Evolutionary conservation across 2,888 invertebrate genomes (phyloP).

Genomic region (Erebia palarica): DNA sequence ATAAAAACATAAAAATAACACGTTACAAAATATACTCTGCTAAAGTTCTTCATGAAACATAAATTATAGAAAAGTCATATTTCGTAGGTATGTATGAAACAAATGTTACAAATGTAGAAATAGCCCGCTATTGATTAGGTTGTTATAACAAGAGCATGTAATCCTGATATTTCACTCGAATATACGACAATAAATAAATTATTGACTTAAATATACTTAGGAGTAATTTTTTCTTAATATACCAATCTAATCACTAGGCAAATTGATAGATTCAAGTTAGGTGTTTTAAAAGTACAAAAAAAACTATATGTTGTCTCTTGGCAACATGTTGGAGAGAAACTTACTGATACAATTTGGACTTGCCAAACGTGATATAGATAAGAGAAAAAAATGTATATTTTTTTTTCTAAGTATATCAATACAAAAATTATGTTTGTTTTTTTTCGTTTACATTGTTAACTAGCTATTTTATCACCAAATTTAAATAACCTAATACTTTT

Average conservation of each 20-base stretch:
- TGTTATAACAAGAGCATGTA: slow-evolving; percentile 17
- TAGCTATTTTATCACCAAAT: slow-evolving; percentile 1
- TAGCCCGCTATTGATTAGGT: slow-evolving; percentile 12
- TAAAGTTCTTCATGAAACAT: background rate
- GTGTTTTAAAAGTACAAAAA: slow-evolving; percentile 30
- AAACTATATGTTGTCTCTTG: background rate
- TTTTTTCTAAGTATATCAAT: background rate
- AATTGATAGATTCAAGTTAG: slow-evolving; percentile 23
- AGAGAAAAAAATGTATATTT: background rate
- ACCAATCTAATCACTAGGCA: slow-evolving; percentile 53
- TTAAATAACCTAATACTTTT: background rate
- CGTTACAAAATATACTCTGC: background rate
- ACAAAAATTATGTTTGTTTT: background rate
- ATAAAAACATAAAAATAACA: background rate
- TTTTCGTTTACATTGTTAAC: background rate
- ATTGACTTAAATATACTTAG: slow-evolving; percentile 13
- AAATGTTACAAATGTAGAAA: background rate
- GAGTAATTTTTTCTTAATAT: slow-evolving; percentile 44
- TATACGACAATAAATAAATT: slow-evolving; percentile 21
- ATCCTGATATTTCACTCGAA: slow-evolving; percentile 16
- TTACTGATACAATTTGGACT: background rate
- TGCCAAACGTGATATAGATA: background rate
- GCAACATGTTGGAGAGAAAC: background rate
- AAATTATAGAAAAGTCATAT: background rate
- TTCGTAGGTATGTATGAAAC: background rate